A percentile compares a stretch with the other conserved stretches of the same genome.
phyloP scores from a whole-genome alignment of 2,888 invertebrate species.

The Pristionchus fissidentatus region DNA sequence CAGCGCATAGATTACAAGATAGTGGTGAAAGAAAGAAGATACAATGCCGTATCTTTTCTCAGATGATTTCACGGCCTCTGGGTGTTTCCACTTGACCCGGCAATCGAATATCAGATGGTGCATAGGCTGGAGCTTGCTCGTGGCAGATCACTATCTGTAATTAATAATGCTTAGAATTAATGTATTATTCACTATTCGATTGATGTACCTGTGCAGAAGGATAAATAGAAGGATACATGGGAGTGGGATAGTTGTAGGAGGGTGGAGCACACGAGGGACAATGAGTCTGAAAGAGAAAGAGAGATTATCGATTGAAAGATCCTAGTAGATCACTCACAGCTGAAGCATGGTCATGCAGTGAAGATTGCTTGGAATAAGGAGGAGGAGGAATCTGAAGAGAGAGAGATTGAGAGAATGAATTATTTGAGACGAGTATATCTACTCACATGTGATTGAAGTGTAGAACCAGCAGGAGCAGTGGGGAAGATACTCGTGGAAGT shows the following conservation, averaged over 20 bases:
- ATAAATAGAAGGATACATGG: constrained; percentile 1
- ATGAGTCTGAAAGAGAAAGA: not conserved
- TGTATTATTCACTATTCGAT: not conserved
- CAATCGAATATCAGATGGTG: not conserved
- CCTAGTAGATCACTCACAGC: not conserved
- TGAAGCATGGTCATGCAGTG: not conserved
- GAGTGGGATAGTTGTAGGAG: not conserved
- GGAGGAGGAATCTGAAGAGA: constrained; percentile 6
- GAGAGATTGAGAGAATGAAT: not conserved
- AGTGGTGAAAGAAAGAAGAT: too few species aligned
- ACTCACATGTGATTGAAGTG: not conserved
- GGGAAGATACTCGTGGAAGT: not conserved
- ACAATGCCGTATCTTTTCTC: too few species aligned
- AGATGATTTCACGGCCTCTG: not conserved
- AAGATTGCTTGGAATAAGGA: not conserved
- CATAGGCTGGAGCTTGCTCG: constrained; percentile 23
- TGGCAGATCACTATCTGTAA: not conserved
- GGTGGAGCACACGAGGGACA: constrained; percentile 32
- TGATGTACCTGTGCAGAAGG: not conserved
- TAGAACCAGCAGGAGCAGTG: not conserved
- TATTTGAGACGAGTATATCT: not conserved
- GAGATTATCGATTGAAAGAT: not conserved
- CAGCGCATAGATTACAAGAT: too few species aligned
- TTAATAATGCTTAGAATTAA: not conserved
- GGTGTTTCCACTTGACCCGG: constrained; percentile 9